These are phyloP conservation scores for Barnardius zonarius DNA, from an alignment of 2,113 vertebrate species.

Conservation along the genomic window DNA sequence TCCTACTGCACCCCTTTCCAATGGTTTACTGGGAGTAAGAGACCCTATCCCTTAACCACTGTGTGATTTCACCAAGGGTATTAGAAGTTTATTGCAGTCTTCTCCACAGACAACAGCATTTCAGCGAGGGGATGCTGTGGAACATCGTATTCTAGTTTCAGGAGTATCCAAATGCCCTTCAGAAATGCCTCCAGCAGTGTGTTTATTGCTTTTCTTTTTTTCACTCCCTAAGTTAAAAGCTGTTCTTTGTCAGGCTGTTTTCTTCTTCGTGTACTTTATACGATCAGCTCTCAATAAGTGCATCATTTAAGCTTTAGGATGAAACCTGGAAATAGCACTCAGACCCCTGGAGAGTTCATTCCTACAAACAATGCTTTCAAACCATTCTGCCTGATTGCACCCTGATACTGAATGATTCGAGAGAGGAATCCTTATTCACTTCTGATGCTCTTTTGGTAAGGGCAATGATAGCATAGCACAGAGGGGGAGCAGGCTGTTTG, in stretches of 20 bases:
- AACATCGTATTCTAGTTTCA: not conserved
- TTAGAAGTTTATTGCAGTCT: not conserved
- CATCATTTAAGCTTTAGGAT: conserved; percentile 13
- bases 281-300: not conserved
- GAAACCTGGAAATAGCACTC: conserved; percentile 27
- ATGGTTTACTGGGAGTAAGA: not conserved
- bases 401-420: not conserved
- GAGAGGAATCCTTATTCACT: not conserved
- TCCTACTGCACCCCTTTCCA: not conserved
- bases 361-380: conserved; percentile 30
- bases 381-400: conserved; percentile 26
- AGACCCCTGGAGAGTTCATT: conserved; percentile 2
- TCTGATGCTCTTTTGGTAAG: not conserved
- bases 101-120: not conserved
- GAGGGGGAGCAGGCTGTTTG: not conserved
- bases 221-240: not conserved
- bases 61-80: not conserved
- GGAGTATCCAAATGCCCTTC: not conserved
- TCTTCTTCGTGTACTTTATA: not conserved
- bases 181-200: not conserved
- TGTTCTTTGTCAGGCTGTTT: not conserved
- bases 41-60: not conserved
- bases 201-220: not conserved
- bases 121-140: not conserved
- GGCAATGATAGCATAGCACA: not conserved